Percentiles rank a stretch among this genome's conserved stretches.
phyloP scores from a whole-genome alignment of 2,113 vertebrate species.

The Mohoua ochrocephala region DNA sequence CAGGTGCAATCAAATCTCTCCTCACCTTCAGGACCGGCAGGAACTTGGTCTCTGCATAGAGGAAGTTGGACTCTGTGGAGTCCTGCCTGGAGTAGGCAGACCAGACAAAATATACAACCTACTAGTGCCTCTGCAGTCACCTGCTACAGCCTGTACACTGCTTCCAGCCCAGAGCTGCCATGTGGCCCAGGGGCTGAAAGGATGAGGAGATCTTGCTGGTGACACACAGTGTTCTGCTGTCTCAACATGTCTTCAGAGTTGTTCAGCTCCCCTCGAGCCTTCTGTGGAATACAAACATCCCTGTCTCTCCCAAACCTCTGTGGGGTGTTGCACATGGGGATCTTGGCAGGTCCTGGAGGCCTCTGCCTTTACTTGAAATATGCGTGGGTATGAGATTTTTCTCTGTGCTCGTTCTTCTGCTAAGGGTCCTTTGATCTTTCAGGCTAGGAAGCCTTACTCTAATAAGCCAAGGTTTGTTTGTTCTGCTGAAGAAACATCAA shows the following conservation, averaged over 20 bases:
- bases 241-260: not conserved
- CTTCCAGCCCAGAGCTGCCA: not conserved
- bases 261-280: not conserved
- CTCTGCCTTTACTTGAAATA: not conserved
- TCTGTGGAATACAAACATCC: not conserved
- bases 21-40: not conserved
- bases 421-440: not conserved
- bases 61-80: fast-evolving
- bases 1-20: not conserved
- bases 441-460: not conserved
- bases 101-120: not conserved
- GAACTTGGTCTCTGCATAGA: not conserved
- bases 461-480: not conserved
- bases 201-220: not conserved
- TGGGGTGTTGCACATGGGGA: not conserved
- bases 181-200: not conserved
- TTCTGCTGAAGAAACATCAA: not conserved
- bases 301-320: not conserved
- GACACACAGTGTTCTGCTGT: not conserved
- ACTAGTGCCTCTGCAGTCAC: not conserved
- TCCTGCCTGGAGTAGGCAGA: not conserved
- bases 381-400: not conserved
- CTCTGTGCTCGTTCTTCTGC: not conserved
- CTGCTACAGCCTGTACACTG: not conserved
- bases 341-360: not conserved